phyloP scores from a whole-genome alignment of 2,888 invertebrate genomes.

The Latrodectus hesperus region DNA sequence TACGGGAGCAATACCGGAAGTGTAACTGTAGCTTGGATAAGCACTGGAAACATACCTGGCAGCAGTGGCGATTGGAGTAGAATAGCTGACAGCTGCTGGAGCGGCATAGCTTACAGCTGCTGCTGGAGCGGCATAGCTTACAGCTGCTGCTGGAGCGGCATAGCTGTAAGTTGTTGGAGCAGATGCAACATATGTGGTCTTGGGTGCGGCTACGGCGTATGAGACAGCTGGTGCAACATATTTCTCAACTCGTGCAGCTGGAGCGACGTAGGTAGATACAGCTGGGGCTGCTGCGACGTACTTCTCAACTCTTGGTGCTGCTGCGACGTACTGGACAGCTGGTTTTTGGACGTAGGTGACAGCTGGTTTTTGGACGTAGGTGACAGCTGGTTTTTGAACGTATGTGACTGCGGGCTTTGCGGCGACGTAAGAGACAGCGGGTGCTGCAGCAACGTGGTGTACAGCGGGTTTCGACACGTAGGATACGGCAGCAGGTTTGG shows the following conservation, averaged over 20 bases:
- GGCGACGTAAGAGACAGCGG: constrained; percentile 9
- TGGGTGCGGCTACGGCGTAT: not conserved
- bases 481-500: not conserved
- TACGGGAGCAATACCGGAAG: constrained; percentile 8
- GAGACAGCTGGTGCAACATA: constrained; percentile 25
- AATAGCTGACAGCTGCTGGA: constrained; percentile 8
- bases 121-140: not conserved
- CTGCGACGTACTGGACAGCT: constrained; percentile 14
- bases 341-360: constrained; percentile 28
- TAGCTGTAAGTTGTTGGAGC: not conserved
- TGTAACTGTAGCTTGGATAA: constrained; percentile 18
- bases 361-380: constrained; percentile 30
- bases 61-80: constrained; percentile 14
- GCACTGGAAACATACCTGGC: constrained; percentile 9
- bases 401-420: constrained; percentile 17
- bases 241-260: constrained; percentile 14
- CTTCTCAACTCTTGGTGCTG: not conserved
- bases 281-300: constrained; percentile 22
- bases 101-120: not conserved
- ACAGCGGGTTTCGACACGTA: constrained; percentile 3
- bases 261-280: not conserved
- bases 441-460: not conserved
- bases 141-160: not conserved
- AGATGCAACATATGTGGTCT: too few species aligned
- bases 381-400: constrained; percentile 14